Base-by-base conservation (phyloP, 1,140 invertebrate species). In the Aphelenchoides fujianensis region DNA sequence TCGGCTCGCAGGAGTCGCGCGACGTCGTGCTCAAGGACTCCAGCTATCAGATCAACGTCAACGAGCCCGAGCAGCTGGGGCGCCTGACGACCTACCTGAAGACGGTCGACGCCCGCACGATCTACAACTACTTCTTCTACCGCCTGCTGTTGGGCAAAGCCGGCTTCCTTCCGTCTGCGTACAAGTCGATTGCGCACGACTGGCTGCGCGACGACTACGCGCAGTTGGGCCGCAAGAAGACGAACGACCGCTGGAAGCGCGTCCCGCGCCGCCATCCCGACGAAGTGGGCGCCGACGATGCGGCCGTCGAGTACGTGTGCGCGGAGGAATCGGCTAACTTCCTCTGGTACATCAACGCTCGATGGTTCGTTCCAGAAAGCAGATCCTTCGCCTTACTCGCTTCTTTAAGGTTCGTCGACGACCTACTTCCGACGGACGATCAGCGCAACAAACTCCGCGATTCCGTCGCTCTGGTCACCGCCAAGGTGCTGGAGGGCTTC, bases 41-140 rank as follows among this genome's bases (percentile, higher is more conserved):
- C 16, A 36, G 34, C 53, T 74, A 68, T n/a, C 48, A 54, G 28
- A 63, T 36, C 69, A 69, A 63, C 35, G 28, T 75, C 23, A 72
- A 72, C 57, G 75, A 77, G 54, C 35, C 61, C 23, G 30, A 12
- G 5, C 66, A 57, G 35, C 34, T 77, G 5, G 37, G 52, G 12
- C 54, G 52, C 27, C 68, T 77, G 1, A 19, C 52, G 28, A 28
- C 57, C 30, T 30, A 63, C 54, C 53, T 12, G 3, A 12, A 31
- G 5, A n/a, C 7, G 57, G 54, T 80, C 52, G 69, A 63, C 28
- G 69, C 79, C 5, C 36, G 70, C 12, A 68, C 71, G 28, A 23
- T 80, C 28, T 34, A 73, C 70, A 80, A 80, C 36, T 80, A 80
- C 35, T 68, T 80, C 28, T 81, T 71, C 68, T 78, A 68, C 73